phyloP scores from a whole-genome alignment of 2,888 invertebrate genomes.

The Drosophila barbarae region DNA sequence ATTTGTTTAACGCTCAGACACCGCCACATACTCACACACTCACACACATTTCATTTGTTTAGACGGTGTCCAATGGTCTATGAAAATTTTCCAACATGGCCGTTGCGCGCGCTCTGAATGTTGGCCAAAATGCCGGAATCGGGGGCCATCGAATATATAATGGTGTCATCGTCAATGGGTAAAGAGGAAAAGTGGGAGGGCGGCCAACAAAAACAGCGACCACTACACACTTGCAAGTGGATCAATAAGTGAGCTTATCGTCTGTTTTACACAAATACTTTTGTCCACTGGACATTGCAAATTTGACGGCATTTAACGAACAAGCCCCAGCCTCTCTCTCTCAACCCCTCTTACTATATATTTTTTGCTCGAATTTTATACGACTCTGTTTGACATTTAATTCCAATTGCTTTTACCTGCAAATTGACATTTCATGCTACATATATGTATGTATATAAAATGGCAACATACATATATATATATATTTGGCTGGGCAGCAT shows the following conservation, averaged over 20 bases:
- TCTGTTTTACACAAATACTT: conserved; percentile 70
- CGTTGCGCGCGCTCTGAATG: conserved; percentile 49
- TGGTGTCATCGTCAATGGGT: conserved; percentile 8
- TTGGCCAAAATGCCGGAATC: conserved; percentile 45
- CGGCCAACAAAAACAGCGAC: conserved; percentile 12
- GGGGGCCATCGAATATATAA: conserved; percentile 29
- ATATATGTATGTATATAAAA: conserved; percentile 18
- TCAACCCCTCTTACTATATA: not conserved
- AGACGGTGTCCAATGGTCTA: conserved; percentile 71
- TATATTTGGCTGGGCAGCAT: conserved; percentile 17
- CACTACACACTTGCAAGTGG: conserved; percentile 51
- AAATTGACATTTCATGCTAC: conserved; percentile 66
- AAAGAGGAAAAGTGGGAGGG: too few species aligned
- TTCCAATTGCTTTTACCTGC: conserved; percentile 70
- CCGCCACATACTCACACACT: conserved; percentile 4
- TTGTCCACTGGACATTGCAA: conserved; percentile 56
- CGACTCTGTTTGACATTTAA: conserved; percentile 63
- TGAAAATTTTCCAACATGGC: conserved; percentile 68
- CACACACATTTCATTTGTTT: conserved; percentile 57
- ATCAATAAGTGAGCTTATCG: conserved; percentile 71
- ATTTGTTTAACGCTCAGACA: conserved; percentile 46
- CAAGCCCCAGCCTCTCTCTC: not conserved
- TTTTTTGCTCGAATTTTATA: conserved; percentile 16
- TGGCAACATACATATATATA: too few species aligned
- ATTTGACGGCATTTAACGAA: conserved; percentile 63